Base-by-base conservation (phyloP, 2,113 vertebrate species). In the Lycaon pictus region DNA sequence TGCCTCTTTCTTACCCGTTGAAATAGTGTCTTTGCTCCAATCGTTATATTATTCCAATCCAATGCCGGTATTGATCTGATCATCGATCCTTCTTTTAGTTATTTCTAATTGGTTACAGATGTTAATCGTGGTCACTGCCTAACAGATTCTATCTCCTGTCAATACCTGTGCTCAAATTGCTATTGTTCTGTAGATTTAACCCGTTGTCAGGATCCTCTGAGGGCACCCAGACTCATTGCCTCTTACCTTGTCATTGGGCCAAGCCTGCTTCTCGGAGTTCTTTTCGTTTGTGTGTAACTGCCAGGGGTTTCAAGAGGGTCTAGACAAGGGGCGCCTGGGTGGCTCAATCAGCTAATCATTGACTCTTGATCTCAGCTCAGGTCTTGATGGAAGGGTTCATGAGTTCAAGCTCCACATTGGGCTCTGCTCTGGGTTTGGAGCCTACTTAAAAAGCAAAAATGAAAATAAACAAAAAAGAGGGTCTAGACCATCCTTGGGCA, bases 61-160 rank as follows among this genome's bases (percentile, higher is more conserved):
- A 1, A 32, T 81, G n/a, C 23, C 16, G 12, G 25, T 23, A 43
- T 85, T 2, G 69, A 84, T 71, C 37, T 5, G 10, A 12, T 60
- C 80, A 81, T 94, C 19, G 32, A 93, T 43, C 25, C 11, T 86
- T 58, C 76, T 81, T n/a, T 43, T 58, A 43, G 88, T 84, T 96
- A 60, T 48, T 87, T 95, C 89, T 89, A 85, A 74, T 80, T 96
- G 79, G 82, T 91, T 91, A 88, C 63, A 88, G 60, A 56, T 17
- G 25, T 93, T 85, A 58, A 95, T 91, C 51, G 63, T 53, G 56
- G 63, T 88, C 63, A 93, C 88, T 84, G 27, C 48, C 69, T 92
- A 67, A 60, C 55, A 67, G 88, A 90, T 62, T 6, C 27, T 48
- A 80, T 80, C 55, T 88, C 76, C 60, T 80, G 17, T 85, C 95